Conservation (phyloP, 2,888 invertebrate genomes). For the Hoplodrina blanda region DNA sequence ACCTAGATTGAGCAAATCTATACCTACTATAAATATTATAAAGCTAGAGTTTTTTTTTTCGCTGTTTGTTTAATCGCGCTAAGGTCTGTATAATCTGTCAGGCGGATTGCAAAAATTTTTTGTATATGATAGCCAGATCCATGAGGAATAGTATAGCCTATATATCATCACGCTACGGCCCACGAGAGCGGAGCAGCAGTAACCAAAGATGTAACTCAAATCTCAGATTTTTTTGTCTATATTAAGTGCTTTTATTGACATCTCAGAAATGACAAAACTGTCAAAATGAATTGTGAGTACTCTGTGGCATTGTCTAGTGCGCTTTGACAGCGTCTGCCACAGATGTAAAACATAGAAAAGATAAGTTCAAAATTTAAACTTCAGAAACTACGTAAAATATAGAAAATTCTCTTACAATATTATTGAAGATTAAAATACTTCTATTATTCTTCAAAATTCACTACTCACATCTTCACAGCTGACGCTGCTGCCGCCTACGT, state of each 20-base stretch:
- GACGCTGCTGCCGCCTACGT: slow-evolving; percentile 31
- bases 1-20: neutral
- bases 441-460: slow-evolving; percentile 35
- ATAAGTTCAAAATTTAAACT: neutral
- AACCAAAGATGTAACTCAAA: no score
- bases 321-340: no score
- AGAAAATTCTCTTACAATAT: slow-evolving; percentile 11
- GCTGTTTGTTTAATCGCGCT: no score
- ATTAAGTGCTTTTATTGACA: neutral
- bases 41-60: no score
- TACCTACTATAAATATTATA: neutral
- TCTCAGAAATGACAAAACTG: neutral
- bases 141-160: no score
- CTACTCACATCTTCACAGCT: slow-evolving; percentile 44
- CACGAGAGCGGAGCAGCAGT: no score
- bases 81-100: no score
- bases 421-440: slow-evolving; percentile 27
- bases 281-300: neutral
- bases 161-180: no score
- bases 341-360: neutral
- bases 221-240: no score
- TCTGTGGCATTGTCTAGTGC: no score
- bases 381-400: neutral
- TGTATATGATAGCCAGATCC: no score
- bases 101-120: no score